Percentiles rank a stretch among this genome's conserved stretches.
These are phyloP conservation scores for Platycheirus albimanus DNA, from an alignment of 2,888 invertebrate genomes.

Conservation along the genomic window DNA sequence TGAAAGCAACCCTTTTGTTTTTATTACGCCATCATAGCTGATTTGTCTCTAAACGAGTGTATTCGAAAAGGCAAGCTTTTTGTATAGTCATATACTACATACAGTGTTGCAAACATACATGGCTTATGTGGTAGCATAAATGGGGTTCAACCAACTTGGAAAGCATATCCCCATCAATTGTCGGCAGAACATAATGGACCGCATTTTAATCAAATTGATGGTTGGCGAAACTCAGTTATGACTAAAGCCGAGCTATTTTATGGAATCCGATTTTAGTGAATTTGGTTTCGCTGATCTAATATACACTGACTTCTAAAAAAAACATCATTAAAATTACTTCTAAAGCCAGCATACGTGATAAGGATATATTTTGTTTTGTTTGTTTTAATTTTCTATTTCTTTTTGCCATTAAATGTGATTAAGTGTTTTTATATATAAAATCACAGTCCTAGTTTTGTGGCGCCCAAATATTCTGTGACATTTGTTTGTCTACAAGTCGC, in stretches of 20 bases:
- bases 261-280: no score
- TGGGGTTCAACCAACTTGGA: neutral
- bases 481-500: slow-evolving; percentile 28
- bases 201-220: neutral
- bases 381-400: no score
- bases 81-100: neutral
- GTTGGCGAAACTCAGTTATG: neutral
- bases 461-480: slow-evolving; percentile 22
- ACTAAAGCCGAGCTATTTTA: neutral
- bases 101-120: neutral
- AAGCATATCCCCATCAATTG: neutral
- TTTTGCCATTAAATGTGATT: no score
- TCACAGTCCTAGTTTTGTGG: slow-evolving; percentile 11
- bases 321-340: no score
- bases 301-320: no score
- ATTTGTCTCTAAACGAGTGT: slow-evolving; percentile 27
- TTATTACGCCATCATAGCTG: neutral
- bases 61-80: neutral
- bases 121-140: neutral
- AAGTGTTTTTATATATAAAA: neutral
- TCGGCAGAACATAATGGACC: neutral
- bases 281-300: no score
- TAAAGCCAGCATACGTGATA: no score
- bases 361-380: no score
- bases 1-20: slow-evolving; percentile 26